phyloP scores from a whole-genome alignment of 1,140 invertebrate species.

The Drosophila arizonae region DNA sequence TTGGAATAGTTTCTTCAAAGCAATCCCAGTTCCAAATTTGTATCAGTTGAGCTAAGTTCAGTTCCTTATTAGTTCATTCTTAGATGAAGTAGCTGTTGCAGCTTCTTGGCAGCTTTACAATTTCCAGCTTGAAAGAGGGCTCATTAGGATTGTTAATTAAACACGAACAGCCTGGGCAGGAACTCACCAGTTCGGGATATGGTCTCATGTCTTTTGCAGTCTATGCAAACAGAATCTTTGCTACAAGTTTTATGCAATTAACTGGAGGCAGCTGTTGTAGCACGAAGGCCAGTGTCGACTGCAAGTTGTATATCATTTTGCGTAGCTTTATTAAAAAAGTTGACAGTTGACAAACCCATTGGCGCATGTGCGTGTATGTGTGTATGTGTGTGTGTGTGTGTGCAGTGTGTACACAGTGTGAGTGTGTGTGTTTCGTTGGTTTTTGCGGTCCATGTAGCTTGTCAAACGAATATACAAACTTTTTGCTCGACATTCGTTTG shows the following conservation, averaged over 20 bases:
- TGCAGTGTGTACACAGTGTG: constrained; percentile 16
- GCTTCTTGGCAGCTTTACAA: too few relatives aligned
- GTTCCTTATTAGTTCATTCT: too few relatives aligned
- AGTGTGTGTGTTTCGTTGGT: constrained; percentile 62
- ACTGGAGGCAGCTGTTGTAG: constrained; percentile 18
- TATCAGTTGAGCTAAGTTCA: too few relatives aligned
- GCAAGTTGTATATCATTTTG: constrained; percentile 67
- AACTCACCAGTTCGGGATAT: not conserved
- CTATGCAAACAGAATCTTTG: constrained; percentile 41
- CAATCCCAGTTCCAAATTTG: too few relatives aligned
- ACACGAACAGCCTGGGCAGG: constrained; percentile 4
- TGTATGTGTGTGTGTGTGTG: constrained; percentile 27
- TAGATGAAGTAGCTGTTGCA: too few relatives aligned
- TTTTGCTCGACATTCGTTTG: constrained; percentile 42
- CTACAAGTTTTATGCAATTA: constrained; percentile 44
- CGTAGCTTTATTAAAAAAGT: constrained; percentile 76
- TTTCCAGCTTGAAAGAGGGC: not conserved
- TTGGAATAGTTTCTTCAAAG: too few relatives aligned
- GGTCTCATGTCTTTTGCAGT: constrained; percentile 19
- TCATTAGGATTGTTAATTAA: constrained; percentile 36
- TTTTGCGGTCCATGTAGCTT: constrained; percentile 74
- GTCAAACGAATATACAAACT: constrained; percentile 64
- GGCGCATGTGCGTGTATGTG: constrained; percentile 18
- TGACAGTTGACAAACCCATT: constrained; percentile 78
- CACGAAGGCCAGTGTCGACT: constrained; percentile 4